phyloP scores from a whole-genome alignment of 2,888 invertebrate species.

The Patella pellucida region DNA sequence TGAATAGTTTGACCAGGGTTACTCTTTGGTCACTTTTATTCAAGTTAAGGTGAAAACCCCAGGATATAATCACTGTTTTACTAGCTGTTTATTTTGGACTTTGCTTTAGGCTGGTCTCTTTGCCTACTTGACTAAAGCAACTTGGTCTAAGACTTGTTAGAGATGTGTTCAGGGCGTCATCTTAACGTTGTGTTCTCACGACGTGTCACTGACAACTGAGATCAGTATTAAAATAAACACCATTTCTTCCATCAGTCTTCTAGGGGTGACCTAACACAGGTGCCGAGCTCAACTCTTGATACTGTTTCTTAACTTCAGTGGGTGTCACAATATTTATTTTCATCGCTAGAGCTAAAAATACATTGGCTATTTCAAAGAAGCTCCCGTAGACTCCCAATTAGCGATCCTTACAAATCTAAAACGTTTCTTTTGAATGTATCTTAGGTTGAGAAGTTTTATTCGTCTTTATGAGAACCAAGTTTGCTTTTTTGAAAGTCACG shows the following conservation, averaged over 20 bases:
- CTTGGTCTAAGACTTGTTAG: background rate
- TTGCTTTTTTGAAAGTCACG: constrained; percentile 3
- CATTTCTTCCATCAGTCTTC: no score
- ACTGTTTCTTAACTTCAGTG: background rate
- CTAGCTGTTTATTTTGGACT: constrained; percentile 19
- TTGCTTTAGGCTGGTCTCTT: constrained; percentile 13
- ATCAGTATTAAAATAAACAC: no score
- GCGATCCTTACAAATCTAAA: background rate
- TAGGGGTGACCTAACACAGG: background rate
- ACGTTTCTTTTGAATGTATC: background rate
- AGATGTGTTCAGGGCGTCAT: background rate
- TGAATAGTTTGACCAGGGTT: no score
- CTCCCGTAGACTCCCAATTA: background rate
- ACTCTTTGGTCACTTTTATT: no score
- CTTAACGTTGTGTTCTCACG: background rate
- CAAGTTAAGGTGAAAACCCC: no score
- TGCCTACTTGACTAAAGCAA: constrained; percentile 16
- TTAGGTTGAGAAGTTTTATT: constrained; percentile 5
- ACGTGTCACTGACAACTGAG: background rate
- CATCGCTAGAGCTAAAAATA: background rate
- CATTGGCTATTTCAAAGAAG: background rate
- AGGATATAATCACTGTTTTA: background rate
- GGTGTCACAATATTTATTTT: constrained; percentile 7
- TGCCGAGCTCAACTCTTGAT: background rate
- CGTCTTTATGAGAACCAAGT: background rate